Percentiles rank a stretch among this genome's conserved stretches.
These are phyloP conservation scores for Chloroceryle aenea DNA, from an alignment of 2,113 vertebrate genomes.

Conservation along the genomic window DNA sequence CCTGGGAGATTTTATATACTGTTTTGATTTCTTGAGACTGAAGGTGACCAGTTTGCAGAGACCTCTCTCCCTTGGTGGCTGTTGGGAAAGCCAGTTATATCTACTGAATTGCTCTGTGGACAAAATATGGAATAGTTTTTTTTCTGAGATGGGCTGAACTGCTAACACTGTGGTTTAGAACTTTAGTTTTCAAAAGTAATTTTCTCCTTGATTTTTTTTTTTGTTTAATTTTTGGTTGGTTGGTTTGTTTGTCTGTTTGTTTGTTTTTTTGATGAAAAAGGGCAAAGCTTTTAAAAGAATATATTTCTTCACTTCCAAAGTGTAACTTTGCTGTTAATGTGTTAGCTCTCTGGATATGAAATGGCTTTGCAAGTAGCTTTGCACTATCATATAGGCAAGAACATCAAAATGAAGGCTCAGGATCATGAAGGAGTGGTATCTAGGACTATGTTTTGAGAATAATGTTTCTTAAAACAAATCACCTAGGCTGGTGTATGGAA, in stretches of 20 bases:
- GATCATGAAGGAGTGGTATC: not conserved
- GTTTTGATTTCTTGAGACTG: not conserved
- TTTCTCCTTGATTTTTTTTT: not conserved
- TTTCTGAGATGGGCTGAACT: not conserved
- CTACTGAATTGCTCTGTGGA: not conserved
- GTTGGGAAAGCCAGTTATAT: not conserved
- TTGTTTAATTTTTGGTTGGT: too few relatives aligned
- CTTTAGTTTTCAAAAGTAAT: not conserved
- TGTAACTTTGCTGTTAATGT: not conserved
- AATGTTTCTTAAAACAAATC: not conserved
- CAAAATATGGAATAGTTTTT: not conserved
- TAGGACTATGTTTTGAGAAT: not conserved
- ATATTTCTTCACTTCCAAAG: not conserved
- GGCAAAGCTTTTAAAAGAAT: not conserved
- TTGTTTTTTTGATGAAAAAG: too few relatives aligned
- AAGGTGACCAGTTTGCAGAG: not conserved
- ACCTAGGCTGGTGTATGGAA: not conserved
- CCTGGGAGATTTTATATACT: not conserved
- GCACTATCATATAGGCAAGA: not conserved
- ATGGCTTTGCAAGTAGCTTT: not conserved
- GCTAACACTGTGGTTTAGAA: not conserved
- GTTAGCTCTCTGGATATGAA: not conserved
- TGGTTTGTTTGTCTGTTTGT: not conserved
- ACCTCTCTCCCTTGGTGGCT: not conserved
- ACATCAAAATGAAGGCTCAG: rapidly evolving